phyloP scores from a whole-genome alignment of 2,888 invertebrate species.

The Phalangium opilio region DNA sequence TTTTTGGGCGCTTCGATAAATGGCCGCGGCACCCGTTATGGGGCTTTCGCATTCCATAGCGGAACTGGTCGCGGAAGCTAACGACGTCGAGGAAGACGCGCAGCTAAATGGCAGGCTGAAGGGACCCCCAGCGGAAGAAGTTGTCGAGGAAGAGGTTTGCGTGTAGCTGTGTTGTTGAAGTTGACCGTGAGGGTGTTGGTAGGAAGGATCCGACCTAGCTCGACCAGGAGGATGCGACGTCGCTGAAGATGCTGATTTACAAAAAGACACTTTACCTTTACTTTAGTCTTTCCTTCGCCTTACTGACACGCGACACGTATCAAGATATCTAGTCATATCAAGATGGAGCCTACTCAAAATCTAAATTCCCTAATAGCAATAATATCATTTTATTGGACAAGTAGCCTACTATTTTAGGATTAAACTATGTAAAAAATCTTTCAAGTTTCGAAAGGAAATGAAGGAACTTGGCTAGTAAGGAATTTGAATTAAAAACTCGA shows the following conservation, averaged over 20 bases:
- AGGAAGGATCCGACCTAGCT: slow-evolving; percentile 28
- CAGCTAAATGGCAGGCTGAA: slow-evolving; percentile 15
- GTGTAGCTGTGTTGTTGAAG: slow-evolving; percentile 23
- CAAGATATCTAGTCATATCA: too few relatives aligned
- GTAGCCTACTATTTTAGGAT: too few relatives aligned
- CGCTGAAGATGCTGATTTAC: slow-evolving; percentile 7
- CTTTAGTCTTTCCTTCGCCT: too few relatives aligned
- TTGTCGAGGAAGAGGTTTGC: slow-evolving; percentile 19
- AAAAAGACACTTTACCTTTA: too few relatives aligned
- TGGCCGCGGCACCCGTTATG: slow-evolving; percentile 15
- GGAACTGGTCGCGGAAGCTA: slow-evolving; percentile 15
- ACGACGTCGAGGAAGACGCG: slow-evolving; percentile 12
- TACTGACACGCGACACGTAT: too few relatives aligned
- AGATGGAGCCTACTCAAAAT: too few relatives aligned
- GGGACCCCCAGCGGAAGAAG: slow-evolving; percentile 1
- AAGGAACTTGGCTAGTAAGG: too few relatives aligned
- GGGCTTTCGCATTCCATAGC: slow-evolving; percentile 70
- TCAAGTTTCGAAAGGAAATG: too few relatives aligned
- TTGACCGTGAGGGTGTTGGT: slow-evolving; percentile 28
- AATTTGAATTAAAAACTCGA: too few relatives aligned
- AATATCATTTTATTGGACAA: too few relatives aligned
- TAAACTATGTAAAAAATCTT: too few relatives aligned
- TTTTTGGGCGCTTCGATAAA: slow-evolving; percentile 17
- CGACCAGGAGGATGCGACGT: slow-evolving; percentile 24
- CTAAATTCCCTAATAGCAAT: too few relatives aligned